Base-by-base conservation (phyloP, 2,113 vertebrate species). In the Hemiscyllium ocellatum region DNA sequence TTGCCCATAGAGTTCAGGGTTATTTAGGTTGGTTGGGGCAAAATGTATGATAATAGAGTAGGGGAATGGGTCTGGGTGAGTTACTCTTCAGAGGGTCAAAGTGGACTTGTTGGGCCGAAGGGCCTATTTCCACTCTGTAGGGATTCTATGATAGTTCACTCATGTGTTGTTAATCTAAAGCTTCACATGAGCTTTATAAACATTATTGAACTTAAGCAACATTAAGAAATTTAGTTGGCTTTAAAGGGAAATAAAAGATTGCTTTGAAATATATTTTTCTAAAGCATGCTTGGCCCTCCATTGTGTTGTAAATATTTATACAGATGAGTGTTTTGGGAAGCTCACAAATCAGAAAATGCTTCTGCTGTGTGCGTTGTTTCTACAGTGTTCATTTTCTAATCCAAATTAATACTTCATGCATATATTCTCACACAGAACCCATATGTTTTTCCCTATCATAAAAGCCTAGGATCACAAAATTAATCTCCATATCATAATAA, bases 151-250 rank as follows among this genome's bases (percentile, higher is more conserved):
- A n/a, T 78, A 78, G n/a, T n/a, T 33, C 15, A 78, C 76, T n/a
- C 76, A 33, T 3, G 56, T 29, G 4, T 17, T 89, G 50, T 56
- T 89, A 87, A 47, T 90, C 87, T 90, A 65, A 90, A 61, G 52
- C 87, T 33, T 65, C 52, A 65, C 50, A 29, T 29, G 65, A 29
- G 10, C 52, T 61, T 90, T 90, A 90, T 90, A 90, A 61, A 65
- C 87, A 90, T 56, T 19, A 29, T 33, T 90, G 61, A 90, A 90
- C 87, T 90, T 52, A 61, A 90, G n/a, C 26, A 90, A 90, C 52
- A 90, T 90, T 61, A 12, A 90, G 61, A 52, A 61, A 90, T 56
- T 90, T 89, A 90, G 52, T 33, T 90, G 26, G 87, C 87, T 90
- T 65, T 26, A 22, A n/a, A 26, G 52, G 52, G 33, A n/a, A 89